A percentile compares a stretch with the other conserved stretches of the same genome.
phyloP scores from a whole-genome alignment of 2,888 invertebrate genomes.

The Leptopilina syphax region DNA sequence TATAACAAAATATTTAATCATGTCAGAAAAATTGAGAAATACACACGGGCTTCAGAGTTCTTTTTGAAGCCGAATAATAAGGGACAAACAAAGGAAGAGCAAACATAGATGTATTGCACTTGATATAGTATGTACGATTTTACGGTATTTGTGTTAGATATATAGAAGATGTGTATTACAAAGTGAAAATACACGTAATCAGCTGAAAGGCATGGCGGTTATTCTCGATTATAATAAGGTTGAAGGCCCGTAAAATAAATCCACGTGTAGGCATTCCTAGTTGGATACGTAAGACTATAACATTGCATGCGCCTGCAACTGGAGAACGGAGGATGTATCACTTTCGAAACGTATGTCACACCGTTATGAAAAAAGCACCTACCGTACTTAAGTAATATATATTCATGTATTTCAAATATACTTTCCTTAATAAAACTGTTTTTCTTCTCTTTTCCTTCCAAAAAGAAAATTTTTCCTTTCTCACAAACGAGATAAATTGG shows the following conservation, averaged over 20 bases:
- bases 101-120: neutral
- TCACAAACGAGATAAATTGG: too few species aligned
- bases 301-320: conserved; percentile 49
- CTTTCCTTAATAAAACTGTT: too few species aligned
- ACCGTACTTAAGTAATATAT: too few species aligned
- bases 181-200: conserved; percentile 30
- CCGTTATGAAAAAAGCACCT: conserved; percentile 45
- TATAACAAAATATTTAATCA: too few species aligned
- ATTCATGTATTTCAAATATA: too few species aligned
- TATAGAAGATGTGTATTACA: neutral
- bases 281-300: conserved; percentile 55
- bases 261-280: conserved; percentile 58
- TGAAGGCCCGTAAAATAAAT: conserved; percentile 55
- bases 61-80: neutral
- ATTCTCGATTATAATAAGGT: conserved; percentile 48
- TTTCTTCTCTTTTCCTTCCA: too few species aligned
- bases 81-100: conserved; percentile 13
- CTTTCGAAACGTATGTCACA: conserved; percentile 57
- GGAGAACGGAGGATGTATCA: conserved; percentile 56
- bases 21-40: neutral
- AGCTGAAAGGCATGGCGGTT: conserved; percentile 38
- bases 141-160: conserved; percentile 15
- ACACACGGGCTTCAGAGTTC: neutral
- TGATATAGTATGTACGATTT: neutral
- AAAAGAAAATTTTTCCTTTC: too few species aligned